Percentiles rank a stretch among this genome's conserved stretches.
Conservation (phyloP, 35 echinoderm and acorn worm genomes). For the Heliocidaris tuberculata region DNA sequence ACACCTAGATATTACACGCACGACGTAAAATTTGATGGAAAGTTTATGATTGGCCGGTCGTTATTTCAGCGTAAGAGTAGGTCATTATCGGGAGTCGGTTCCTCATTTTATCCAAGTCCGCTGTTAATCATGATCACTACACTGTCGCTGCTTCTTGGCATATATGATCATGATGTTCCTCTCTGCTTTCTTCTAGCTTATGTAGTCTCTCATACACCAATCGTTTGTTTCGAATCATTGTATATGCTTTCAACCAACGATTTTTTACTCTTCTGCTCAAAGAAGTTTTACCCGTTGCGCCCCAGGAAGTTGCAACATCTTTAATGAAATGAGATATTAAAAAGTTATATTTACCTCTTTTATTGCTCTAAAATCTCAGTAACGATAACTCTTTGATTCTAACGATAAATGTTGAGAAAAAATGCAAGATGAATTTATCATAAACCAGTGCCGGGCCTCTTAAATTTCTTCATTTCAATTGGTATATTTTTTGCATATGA, state of each 20-base stretch:
- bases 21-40: too few species aligned
- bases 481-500: too few species aligned
- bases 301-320: neutral
- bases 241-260: neutral
- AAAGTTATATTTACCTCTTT: neutral
- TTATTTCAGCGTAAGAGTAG: too few species aligned
- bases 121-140: neutral
- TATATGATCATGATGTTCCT: neutral
- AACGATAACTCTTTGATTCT: neutral
- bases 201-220: neutral
- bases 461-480: too few species aligned
- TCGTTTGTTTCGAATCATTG: constrained; percentile 39
- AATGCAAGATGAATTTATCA: neutral
- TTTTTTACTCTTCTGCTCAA: neutral
- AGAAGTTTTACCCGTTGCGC: neutral
- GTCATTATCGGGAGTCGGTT: too few species aligned
- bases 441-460: neutral
- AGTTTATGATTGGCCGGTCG: too few species aligned
- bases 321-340: neutral
- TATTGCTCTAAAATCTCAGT: neutral
- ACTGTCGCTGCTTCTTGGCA: neutral
- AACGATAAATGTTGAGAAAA: too few species aligned
- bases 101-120: neutral
- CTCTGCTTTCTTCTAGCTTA: neutral
- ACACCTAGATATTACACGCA: too few species aligned